phyloP scores from a whole-genome alignment of 2,888 invertebrate genomes.

The Epistrophe eligans region DNA sequence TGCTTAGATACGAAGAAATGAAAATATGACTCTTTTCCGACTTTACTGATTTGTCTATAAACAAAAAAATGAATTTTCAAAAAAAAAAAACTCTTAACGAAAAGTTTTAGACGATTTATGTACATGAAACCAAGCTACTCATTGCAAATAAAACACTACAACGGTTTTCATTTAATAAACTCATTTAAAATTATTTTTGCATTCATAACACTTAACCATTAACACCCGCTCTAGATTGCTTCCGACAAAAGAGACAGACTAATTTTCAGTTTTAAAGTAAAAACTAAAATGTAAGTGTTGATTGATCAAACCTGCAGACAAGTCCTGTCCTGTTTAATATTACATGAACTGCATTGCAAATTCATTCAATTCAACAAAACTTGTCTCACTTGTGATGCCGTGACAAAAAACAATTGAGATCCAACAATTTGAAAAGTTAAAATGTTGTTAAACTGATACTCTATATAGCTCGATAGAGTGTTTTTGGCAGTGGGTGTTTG shows the following conservation, averaged over 20 bases:
- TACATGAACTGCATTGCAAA: slow-evolving; percentile 26
- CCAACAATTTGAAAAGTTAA: slow-evolving; percentile 64
- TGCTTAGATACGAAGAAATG: too few species aligned
- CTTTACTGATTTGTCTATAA: too few species aligned
- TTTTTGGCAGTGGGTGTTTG: slow-evolving; percentile 21
- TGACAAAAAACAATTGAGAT: slow-evolving; percentile 61
- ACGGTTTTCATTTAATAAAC: too few species aligned
- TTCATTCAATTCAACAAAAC: slow-evolving; percentile 43
- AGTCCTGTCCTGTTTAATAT: slow-evolving; percentile 13
- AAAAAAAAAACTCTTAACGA: too few species aligned
- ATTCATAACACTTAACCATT: not conserved
- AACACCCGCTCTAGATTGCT: not conserved
- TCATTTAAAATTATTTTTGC: not conserved
- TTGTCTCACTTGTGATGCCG: slow-evolving; percentile 54
- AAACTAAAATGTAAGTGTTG: slow-evolving; percentile 1
- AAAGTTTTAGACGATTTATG: too few species aligned
- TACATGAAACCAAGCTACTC: too few species aligned
- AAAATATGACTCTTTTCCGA: too few species aligned
- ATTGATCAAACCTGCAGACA: slow-evolving; percentile 2
- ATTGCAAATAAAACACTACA: too few species aligned
- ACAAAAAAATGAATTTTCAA: too few species aligned
- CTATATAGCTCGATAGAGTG: slow-evolving; percentile 20
- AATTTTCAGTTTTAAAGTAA: not conserved
- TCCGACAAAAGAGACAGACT: not conserved
- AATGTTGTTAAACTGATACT: slow-evolving; percentile 59